Conservation (phyloP, 2,888 invertebrate genomes). For the Atherix ibis region DNA sequence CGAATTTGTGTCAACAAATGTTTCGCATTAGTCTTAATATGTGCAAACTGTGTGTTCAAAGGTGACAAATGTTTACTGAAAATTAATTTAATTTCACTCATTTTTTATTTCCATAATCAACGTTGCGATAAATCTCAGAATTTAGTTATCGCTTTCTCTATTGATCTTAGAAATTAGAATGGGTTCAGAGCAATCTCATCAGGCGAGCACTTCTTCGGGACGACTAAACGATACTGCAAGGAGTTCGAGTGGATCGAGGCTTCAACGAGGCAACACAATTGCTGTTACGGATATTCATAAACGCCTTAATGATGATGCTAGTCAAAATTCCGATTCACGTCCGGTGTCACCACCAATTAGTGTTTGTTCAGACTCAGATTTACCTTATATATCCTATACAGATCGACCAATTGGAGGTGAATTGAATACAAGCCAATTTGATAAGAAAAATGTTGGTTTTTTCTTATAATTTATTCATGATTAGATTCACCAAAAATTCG, state of each 20-base stretch:
- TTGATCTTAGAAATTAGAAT: too few species aligned
- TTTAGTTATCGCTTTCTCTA: too few species aligned
- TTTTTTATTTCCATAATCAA: too few species aligned
- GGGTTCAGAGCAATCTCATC: slow-evolving; percentile 49
- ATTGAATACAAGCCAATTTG: too few species aligned
- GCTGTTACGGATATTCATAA: slow-evolving; percentile 25
- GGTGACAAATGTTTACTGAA: too few species aligned
- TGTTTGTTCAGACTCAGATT: slow-evolving; percentile 74
- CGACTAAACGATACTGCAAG: background rate
- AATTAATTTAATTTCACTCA: too few species aligned
- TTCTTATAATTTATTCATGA: slow-evolving; percentile 1
- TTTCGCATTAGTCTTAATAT: too few species aligned
- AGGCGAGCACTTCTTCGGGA: slow-evolving; percentile 16
- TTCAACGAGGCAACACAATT: slow-evolving; percentile 36
- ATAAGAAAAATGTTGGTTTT: slow-evolving; percentile 1
- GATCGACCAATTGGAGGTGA: slow-evolving; percentile 74
- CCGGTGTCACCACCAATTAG: slow-evolving; percentile 74
- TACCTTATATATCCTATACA: slow-evolving; percentile 84
- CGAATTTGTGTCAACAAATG: too few species aligned
- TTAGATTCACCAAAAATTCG: slow-evolving; percentile 69
- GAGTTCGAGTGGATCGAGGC: slow-evolving; percentile 19
- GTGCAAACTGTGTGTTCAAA: too few species aligned
- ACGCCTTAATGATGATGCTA: slow-evolving; percentile 19
- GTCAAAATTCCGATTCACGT: slow-evolving; percentile 25
- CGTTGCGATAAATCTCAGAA: too few species aligned